Percentiles rank a stretch among this genome's conserved stretches.
phyloP scores from a whole-genome alignment of 53 echinoderm and acorn worm species.

The Henricia sp. region DNA sequence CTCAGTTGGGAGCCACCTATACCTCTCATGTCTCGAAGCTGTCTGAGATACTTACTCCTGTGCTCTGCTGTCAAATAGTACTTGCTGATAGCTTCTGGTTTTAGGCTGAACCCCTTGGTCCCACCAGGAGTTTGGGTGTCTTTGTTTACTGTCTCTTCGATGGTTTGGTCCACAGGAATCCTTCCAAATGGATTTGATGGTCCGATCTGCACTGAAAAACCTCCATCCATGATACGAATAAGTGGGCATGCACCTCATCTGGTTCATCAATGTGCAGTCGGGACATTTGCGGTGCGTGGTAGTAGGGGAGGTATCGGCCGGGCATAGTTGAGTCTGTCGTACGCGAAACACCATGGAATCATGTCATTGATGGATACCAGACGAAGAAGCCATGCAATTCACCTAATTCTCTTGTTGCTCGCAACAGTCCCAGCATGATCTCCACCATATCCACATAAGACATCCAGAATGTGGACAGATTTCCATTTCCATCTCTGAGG shows the following conservation, averaged over 20 bases:
- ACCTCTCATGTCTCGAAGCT: slow-evolving; percentile 35
- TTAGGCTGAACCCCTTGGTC: slow-evolving; percentile 58
- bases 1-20: neutral
- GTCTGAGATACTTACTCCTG: slow-evolving; percentile 4
- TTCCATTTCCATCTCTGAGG: slow-evolving; percentile 9
- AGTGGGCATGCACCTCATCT: too few species aligned
- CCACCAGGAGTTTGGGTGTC: slow-evolving; percentile 67
- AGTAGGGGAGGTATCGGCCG: neutral
- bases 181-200: slow-evolving; percentile 44
- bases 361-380: slow-evolving; percentile 8
- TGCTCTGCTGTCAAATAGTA: slow-evolving; percentile 61
- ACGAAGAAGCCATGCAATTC: neutral
- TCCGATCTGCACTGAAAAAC: slow-evolving; percentile 55
- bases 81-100: slow-evolving; percentile 22
- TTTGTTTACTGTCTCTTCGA: slow-evolving; percentile 58
- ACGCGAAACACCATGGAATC: slow-evolving; percentile 65
- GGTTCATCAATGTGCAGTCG: neutral
- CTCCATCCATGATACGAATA: slow-evolving; percentile 8
- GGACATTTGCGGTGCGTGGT: neutral
- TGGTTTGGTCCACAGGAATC: slow-evolving; percentile 64
- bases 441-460: slow-evolving; percentile 57
- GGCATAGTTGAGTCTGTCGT: slow-evolving; percentile 20
- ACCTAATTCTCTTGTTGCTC: slow-evolving; percentile 47
- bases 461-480: slow-evolving; percentile 43
- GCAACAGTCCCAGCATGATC: slow-evolving; percentile 34